phyloP scores from a whole-genome alignment of 2,888 invertebrate genomes.

The Scrobipalpa costella region DNA sequence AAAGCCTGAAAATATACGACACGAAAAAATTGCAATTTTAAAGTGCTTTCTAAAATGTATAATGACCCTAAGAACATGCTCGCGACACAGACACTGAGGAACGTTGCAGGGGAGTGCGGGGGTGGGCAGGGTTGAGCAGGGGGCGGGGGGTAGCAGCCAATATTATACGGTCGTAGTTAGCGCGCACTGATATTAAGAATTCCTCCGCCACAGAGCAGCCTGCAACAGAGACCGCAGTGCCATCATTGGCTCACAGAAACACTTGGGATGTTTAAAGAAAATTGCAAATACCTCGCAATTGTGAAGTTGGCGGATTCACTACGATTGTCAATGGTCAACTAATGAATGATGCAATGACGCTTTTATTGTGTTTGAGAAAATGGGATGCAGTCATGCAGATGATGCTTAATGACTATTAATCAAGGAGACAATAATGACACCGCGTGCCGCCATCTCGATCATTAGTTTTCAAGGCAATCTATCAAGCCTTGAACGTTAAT shows the following conservation, averaged over 20 bases:
- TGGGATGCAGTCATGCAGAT: neutral
- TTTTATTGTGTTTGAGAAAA: neutral
- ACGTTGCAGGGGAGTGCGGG: slow-evolving; percentile 26
- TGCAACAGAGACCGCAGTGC: neutral
- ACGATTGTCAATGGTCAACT: neutral
- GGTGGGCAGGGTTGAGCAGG: slow-evolving; percentile 19
- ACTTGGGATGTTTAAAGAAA: neutral
- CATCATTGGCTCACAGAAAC: neutral
- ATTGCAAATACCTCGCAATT: neutral
- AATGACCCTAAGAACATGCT: neutral
- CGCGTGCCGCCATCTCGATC: no score
- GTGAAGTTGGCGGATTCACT: neutral
- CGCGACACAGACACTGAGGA: neutral
- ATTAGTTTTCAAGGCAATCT: neutral
- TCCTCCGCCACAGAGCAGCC: slow-evolving; percentile 62
- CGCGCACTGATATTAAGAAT: slow-evolving; percentile 81
- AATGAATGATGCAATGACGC: neutral
- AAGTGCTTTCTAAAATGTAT: neutral
- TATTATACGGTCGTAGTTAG: slow-evolving; percentile 79
- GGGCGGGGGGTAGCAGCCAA: slow-evolving; percentile 52
- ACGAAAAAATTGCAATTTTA: neutral
- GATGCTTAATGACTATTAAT: neutral
- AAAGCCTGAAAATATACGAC: neutral
- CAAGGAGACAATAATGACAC: neutral
- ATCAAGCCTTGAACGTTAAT: neutral